Conservation (phyloP, 2,888 invertebrate genomes). For the Papilio protenor region DNA sequence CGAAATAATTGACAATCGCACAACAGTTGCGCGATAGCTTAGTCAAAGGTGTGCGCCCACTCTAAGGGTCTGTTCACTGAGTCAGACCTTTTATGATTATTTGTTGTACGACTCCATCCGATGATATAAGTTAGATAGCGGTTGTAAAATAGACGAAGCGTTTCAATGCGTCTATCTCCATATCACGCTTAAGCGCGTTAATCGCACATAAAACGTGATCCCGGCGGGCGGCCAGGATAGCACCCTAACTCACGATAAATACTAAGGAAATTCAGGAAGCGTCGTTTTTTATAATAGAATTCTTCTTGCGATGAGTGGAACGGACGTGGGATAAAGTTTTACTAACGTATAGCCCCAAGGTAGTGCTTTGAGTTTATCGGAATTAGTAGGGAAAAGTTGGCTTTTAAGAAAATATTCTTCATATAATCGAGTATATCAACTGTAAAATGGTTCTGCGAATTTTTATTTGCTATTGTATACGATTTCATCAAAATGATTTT, state of each 20-base stretch:
- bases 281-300: slow-evolving; percentile 36
- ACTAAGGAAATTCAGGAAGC: slow-evolving; percentile 27
- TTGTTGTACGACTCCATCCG: not conserved
- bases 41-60: too few species aligned
- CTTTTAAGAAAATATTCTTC: not conserved
- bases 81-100: not conserved
- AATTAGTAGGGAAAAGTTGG: not conserved
- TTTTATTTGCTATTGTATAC: not conserved
- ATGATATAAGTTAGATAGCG: slow-evolving; percentile 9
- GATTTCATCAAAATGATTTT: too few species aligned
- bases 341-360: slow-evolving; percentile 24
- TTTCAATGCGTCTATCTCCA: slow-evolving; percentile 30
- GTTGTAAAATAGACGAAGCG: slow-evolving; percentile 2
- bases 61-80: not conserved
- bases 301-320: slow-evolving; percentile 10
- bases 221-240: not conserved
- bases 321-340: slow-evolving; percentile 24
- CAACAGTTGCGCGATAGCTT: too few species aligned
- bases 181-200: slow-evolving; percentile 34
- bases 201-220: slow-evolving; percentile 35
- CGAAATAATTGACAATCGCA: too few species aligned
- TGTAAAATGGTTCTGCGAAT: not conserved
- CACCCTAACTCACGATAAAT: slow-evolving; percentile 11
- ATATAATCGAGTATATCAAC: not conserved
- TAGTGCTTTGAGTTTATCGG: slow-evolving; percentile 16